phyloP scores from a whole-genome alignment of 2,797 vertebrate species.

The Gouania willdenowi region DNA sequence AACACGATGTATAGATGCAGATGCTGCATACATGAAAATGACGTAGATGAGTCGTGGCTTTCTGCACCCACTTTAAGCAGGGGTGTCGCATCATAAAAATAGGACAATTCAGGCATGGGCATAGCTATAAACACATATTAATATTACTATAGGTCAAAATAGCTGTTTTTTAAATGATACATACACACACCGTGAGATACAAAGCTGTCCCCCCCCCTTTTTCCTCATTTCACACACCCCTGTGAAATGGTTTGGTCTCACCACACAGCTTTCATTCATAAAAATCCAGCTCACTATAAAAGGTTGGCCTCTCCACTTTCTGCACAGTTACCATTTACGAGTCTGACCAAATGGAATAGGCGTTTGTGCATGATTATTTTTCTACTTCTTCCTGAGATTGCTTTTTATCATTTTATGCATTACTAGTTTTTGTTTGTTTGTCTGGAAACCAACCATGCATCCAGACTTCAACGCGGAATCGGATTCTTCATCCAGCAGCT shows the following conservation, averaged over 20 bases:
- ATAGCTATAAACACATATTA: too few species aligned
- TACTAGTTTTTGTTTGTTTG: too few species aligned
- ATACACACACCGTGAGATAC: background rate
- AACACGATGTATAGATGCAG: conserved; percentile 58
- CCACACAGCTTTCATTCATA: conserved; percentile 85
- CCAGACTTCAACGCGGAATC: conserved; percentile 81
- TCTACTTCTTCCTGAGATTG: conserved; percentile 6
- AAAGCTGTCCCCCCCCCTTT: background rate
- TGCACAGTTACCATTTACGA: conserved; percentile 62
- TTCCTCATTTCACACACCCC: conserved; percentile 32
- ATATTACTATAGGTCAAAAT: too few species aligned
- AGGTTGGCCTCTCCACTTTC: conserved; percentile 71
- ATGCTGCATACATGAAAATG: conserved; percentile 67
- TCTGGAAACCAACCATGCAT: conserved; percentile 79
- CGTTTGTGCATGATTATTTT: conserved; percentile 4
- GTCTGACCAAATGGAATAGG: conserved; percentile 54
- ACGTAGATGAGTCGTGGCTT: conserved; percentile 66
- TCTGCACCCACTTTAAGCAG: conserved; percentile 31
- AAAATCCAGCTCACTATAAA: conserved; percentile 82
- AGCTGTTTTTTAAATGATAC: too few species aligned
- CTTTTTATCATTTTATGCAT: conserved; percentile 18
- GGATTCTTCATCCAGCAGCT: conserved; percentile 87
- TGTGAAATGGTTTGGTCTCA: conserved; percentile 72
- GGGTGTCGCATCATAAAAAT: conserved; percentile 23
- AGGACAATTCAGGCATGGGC: too few species aligned